phyloP scores from a whole-genome alignment of 2,113 vertebrate species.

The Semnornis frantzii region DNA sequence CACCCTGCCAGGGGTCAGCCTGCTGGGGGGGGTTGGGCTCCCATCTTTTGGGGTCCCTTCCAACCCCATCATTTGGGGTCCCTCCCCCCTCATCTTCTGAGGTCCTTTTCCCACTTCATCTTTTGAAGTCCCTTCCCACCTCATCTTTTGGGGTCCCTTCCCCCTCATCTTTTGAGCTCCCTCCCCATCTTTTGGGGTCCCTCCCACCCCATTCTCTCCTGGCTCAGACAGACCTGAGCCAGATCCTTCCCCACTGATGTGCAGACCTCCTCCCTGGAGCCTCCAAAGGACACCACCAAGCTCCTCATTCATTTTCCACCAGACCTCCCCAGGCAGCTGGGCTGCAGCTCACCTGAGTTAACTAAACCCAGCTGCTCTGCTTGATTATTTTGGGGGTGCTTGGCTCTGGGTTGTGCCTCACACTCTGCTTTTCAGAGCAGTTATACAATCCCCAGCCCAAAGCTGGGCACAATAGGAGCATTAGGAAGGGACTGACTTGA shows the following conservation, averaged over 20 bases:
- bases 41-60: too few relatives aligned
- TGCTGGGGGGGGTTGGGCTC: too few relatives aligned
- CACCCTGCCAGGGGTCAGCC: too few relatives aligned
- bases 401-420: not conserved
- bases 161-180: too few relatives aligned
- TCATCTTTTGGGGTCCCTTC: too few relatives aligned
- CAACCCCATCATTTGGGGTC: too few relatives aligned
- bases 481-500: not conserved
- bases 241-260: not conserved
- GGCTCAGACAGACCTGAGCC: not conserved
- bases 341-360: not conserved
- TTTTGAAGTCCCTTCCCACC: too few relatives aligned
- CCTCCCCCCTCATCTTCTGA: too few relatives aligned
- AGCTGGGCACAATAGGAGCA: not conserved
- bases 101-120: too few relatives aligned
- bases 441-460: not conserved
- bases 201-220: not conserved
- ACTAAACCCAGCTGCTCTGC: not conserved
- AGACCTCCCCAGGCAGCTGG: rapidly evolving
- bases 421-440: not conserved
- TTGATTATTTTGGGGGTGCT: not conserved
- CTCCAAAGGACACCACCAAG: not conserved
- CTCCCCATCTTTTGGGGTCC: too few relatives aligned
- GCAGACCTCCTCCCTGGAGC: not conserved
- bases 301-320: not conserved